Percentiles rank a stretch among this genome's conserved stretches.
Evolutionary conservation across 2,888 invertebrate species (phyloP).

Genomic region (Acanthosepion esculentum): DNA sequence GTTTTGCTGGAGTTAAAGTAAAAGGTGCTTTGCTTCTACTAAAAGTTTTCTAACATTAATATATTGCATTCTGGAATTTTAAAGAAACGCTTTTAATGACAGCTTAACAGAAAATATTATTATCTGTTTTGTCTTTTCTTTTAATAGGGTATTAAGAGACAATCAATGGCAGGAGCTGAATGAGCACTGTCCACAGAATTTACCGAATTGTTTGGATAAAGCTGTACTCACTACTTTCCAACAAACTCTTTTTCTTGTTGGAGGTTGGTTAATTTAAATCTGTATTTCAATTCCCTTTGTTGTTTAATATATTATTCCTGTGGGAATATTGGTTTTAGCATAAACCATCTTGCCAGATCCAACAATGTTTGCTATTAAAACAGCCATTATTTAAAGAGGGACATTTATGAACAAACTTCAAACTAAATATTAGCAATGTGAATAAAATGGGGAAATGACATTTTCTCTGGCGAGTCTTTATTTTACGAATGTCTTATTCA

Average conservation of each 20-base stretch:
- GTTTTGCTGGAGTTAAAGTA: no score
- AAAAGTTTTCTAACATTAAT: no score
- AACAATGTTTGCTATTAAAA: no score
- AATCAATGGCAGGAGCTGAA: not conserved
- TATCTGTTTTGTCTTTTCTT: not conserved
- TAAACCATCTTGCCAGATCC: not conserved
- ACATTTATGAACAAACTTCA: no score
- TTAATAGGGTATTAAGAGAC: not conserved
- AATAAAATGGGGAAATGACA: no score
- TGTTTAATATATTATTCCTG: not conserved
- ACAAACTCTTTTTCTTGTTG: not conserved
- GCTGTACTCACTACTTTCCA: not conserved
- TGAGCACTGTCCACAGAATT: not conserved
- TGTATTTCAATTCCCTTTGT: not conserved
- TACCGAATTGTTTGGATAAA: not conserved
- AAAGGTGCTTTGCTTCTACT: no score
- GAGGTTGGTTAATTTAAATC: constrained; percentile 37
- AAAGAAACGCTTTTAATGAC: not conserved
- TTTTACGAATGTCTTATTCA: no score
- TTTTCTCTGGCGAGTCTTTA: no score
- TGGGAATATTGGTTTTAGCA: not conserved
- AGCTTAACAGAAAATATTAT: not conserved
- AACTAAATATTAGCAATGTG: no score
- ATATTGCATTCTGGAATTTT: not conserved
- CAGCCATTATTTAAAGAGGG: no score